Conservation (phyloP, 2,113 vertebrate species). For the Apodemus sylvaticus region DNA sequence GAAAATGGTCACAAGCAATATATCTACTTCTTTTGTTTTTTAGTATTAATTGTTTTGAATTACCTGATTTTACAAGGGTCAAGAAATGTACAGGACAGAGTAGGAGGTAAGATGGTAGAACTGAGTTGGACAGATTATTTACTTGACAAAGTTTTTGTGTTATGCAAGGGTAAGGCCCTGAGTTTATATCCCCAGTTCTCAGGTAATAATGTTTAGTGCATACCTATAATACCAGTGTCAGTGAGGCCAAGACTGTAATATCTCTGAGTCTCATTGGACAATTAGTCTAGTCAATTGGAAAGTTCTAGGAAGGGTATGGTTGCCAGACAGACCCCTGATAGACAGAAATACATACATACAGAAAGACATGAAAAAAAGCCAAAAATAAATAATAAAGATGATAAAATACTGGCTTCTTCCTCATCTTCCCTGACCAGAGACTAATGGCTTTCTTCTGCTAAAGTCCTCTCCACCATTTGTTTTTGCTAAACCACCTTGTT, state of each 20-base stretch:
- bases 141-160: background rate
- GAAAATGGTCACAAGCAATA: background rate
- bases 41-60: background rate
- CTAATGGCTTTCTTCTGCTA: background rate
- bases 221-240: too few relatives aligned
- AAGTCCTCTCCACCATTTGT: too few relatives aligned
- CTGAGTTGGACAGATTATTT: background rate
- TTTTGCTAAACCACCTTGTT: background rate
- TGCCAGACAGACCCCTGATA: background rate
- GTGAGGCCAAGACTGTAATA: too few relatives aligned
- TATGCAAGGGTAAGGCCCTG: background rate
- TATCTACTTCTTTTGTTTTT: background rate
- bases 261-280: background rate
- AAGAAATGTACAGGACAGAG: background rate
- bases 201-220: too few relatives aligned
- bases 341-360: background rate
- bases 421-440: background rate
- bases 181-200: too few relatives aligned
- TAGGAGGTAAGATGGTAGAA: background rate
- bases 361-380: too few relatives aligned
- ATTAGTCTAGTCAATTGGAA: background rate
- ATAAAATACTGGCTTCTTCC: background rate
- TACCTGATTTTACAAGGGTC: background rate
- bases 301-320: fast-evolving
- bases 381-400: background rate